Base-by-base conservation (phyloP, 2,113 vertebrate genomes). In the Ammodytes dubius region DNA sequence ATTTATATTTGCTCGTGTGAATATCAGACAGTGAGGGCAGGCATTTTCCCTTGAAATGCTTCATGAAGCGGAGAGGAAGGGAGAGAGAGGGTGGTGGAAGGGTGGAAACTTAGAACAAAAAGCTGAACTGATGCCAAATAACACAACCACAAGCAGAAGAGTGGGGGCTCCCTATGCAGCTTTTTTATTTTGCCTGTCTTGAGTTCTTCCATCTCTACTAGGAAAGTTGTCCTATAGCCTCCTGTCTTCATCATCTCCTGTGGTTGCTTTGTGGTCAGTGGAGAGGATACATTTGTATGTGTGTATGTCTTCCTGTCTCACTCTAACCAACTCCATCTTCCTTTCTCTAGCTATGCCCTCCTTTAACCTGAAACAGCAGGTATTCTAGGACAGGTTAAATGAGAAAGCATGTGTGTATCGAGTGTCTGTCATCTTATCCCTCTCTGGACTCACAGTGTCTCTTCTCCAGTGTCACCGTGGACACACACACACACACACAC, bases 301-400 rank as follows among this genome's bases (percentile, higher is more conserved):
- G 35, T 64, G 60, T 35, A 4, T 47, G 79, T 40, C 9, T 76
- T 65, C 63, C 7, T 53, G 43, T 71, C 27, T 71, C 52, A 14
- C 66, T 63, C 60, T 61, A 63, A 83, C 57, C 47, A n/a, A 63
- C 57, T 75, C 71, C 39, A 56, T 74, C 56, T 58, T 68, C 65
- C 63, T 82, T 37, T 70, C 54, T 72, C 66, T 50, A 60, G 52
- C 49, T 81, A 49, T 87, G 85, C 56, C 81, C 86, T 88, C 58
- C 80, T 82, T 90, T 89, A 91, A 91, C 82, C 88, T 89, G 89
- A 79, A 91, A 85, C 91, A 93, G 89, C 88, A 92, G 91, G 91
- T 91, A 91, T 88, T 90, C 90, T 85, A 84, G 91, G 86, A 78
- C 86, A 85, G 88, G 90, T 92, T 90, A 91, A 92, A 91, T 91